Percentiles rank a stretch among this genome's conserved stretches.
Conservation (phyloP, 2,888 invertebrate species). For the Cephus nigrinus region DNA sequence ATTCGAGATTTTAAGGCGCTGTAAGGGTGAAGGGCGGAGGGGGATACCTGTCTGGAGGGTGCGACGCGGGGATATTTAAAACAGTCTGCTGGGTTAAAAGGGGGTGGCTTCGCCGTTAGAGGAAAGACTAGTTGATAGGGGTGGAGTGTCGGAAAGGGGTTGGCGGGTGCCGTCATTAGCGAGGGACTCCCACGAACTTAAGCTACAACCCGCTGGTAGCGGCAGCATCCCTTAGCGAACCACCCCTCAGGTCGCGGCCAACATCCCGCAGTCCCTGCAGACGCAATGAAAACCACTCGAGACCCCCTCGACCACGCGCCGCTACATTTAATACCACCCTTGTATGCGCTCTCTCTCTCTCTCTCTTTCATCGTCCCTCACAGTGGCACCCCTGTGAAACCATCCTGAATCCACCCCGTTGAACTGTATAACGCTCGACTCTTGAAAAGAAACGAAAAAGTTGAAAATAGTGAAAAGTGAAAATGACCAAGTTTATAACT, state of each 20-base stretch:
- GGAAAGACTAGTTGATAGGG: too few relatives aligned
- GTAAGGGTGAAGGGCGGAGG: too few relatives aligned
- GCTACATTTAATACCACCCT: constrained; percentile 45
- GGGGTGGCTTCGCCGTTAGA: too few relatives aligned
- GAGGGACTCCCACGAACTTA: constrained; percentile 19
- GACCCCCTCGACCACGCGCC: constrained; percentile 42
- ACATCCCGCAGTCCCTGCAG: constrained; percentile 12
- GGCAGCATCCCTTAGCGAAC: not conserved
- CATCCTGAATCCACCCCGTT: not conserved
- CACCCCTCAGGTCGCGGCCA: constrained; percentile 2
- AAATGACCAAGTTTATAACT: not conserved
- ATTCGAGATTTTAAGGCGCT: too few relatives aligned
- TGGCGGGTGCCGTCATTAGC: constrained; percentile 28
- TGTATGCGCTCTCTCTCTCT: not conserved
- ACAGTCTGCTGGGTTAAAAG: too few relatives aligned
- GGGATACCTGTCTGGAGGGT: not conserved
- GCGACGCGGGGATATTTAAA: not conserved
- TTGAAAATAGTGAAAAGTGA: not conserved
- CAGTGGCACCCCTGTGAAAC: not conserved
- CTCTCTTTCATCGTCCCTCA: not conserved
- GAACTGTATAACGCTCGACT: not conserved
- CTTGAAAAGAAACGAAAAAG: too few relatives aligned
- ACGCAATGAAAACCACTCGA: constrained; percentile 51
- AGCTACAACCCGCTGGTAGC: constrained; percentile 10
- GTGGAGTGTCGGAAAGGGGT: not conserved